Evolutionary conservation across 2,888 invertebrate genomes (phyloP).

Genomic region (Campoplex capitator): DNA sequence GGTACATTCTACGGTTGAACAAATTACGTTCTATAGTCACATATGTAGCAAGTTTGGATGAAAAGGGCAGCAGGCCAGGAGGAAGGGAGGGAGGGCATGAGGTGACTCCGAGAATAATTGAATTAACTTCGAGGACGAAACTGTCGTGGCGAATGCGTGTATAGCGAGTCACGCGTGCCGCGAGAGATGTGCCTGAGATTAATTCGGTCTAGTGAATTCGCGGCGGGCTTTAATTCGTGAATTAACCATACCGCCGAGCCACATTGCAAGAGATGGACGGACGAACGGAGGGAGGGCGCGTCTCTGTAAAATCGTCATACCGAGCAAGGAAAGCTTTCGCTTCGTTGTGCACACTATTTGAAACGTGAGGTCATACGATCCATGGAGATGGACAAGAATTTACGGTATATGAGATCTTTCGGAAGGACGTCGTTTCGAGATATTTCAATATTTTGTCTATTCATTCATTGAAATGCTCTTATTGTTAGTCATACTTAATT

Average conservation of each 20-base stretch:
- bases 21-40: conserved; percentile 2
- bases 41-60: conserved; percentile 34
- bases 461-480: no score
- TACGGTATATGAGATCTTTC: not conserved
- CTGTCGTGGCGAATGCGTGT: conserved; percentile 64
- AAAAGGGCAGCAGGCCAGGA: not conserved
- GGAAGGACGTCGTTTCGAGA: not conserved
- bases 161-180: conserved; percentile 56
- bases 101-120: conserved; percentile 71
- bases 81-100: conserved; percentile 9
- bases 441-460: not conserved
- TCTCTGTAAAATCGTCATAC: not conserved
- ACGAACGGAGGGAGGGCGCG: not conserved
- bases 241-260: conserved; percentile 67
- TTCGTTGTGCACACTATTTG: not conserved
- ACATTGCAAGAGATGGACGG: conserved; percentile 26
- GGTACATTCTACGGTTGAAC: conserved; percentile 28
- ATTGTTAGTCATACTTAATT: no score
- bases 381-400: not conserved
- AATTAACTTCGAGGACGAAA: conserved; percentile 74
- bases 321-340: conserved; percentile 15
- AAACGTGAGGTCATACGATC: not conserved
- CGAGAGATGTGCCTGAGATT: conserved; percentile 66
- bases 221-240: conserved; percentile 70
- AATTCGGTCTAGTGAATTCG: conserved; percentile 72